Evolutionary conservation across 2,888 invertebrate species (phyloP), one percentile per base, ranked within the genome.

Genomic region (Apamea crenata): DNA sequence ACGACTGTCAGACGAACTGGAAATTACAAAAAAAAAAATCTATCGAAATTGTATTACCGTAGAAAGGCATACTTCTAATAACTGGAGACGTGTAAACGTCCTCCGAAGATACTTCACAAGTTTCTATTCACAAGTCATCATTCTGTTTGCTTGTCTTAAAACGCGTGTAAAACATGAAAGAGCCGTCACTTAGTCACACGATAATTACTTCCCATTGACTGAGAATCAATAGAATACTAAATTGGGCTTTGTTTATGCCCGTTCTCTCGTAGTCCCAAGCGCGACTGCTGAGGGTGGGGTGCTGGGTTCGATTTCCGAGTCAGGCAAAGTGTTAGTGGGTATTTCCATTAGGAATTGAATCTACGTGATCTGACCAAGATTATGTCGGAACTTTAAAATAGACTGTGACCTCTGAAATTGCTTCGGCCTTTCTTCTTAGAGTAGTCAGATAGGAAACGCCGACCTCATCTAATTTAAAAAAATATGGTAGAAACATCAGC

Each of bases 161-260:
- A 74, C 67, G n/a, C 21, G 29, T 56, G 66, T 75, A 56, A 73
- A 75, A 63, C 56, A 69, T 61, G 32, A 87, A 78, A 75, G 66
- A 40, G 10, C 68, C 74, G 75, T n/a, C 68, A 72, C 40, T 86
- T 83, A 65, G 73, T 68, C 70, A 82, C 63, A 65, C 61, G 74
- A 63, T 86, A 78, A 85, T 85, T 70, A 83, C 72, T 75, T 73
- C 67, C 73, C 76, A 88, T 87, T 83, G 77, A 74, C 69, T 69
- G 73, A 61, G 68, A 77, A 77, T 74, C 73, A 78, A 85, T 78
- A 78, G 77, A 78, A 71, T 66, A 77, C 72, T 74, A 77, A 81
- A 85, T 75, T 80, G 18, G 65, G 21, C 50, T 44, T 79, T 88
- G 80, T 84, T 84, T 82, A 80, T n/a, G 25, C 21, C 12, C 6